phyloP scores from a whole-genome alignment of 1,140 invertebrate species.

The Araneus ventricosus region DNA sequence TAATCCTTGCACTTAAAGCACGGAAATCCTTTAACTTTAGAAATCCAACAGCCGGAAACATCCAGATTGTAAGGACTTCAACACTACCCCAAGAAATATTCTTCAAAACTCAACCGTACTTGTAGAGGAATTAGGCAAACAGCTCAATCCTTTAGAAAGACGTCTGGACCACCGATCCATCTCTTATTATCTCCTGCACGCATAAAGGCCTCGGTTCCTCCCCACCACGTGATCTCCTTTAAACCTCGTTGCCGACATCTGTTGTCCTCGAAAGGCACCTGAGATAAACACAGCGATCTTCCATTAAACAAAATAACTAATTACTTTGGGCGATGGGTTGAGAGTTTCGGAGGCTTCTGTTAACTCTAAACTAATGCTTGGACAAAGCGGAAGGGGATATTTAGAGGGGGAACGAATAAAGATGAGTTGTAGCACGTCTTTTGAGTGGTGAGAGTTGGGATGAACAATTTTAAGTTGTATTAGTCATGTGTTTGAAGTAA shows the following conservation, averaged over 20 bases:
- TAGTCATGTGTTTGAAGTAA: too few species aligned
- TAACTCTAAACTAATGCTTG: neutral
- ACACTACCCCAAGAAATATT: too few species aligned
- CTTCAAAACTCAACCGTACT: neutral
- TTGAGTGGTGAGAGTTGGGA: too few species aligned
- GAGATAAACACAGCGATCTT: neutral
- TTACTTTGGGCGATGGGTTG: neutral
- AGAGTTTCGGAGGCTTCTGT: neutral
- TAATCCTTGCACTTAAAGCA: too few species aligned
- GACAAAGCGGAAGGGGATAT: neutral
- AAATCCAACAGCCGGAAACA: too few species aligned
- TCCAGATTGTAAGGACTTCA: too few species aligned
- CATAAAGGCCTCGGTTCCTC: neutral
- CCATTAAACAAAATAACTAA: neutral
- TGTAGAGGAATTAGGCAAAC: neutral
- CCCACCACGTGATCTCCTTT: neutral
- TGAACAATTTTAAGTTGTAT: too few species aligned
- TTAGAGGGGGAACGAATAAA: neutral
- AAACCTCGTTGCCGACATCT: neutral
- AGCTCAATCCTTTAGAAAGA: neutral
- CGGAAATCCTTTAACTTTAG: too few species aligned
- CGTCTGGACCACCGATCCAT: neutral
- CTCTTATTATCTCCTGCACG: neutral
- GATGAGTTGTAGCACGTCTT: neutral
- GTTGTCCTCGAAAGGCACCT: neutral